Base-by-base conservation (phyloP, 35 echinoderm and acorn worm genomes). In the Anneissia japonica region DNA sequence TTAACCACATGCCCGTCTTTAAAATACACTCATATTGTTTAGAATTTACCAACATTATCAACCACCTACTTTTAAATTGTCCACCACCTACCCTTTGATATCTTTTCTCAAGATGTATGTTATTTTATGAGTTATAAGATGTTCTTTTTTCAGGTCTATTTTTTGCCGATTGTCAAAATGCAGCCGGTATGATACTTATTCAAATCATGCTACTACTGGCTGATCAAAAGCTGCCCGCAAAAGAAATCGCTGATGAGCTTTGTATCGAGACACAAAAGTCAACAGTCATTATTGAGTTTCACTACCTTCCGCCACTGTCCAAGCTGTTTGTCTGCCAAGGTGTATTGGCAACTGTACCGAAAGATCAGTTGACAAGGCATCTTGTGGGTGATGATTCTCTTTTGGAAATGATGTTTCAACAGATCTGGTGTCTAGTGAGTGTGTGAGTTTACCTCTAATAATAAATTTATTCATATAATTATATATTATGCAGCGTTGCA, bases 311-410 rank as follows among this genome's bases (percentile, higher is more conserved):
- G 12, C 35, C 23, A 38, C 35, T 81, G 0, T 88, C 80, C 21
- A 46, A 85, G 34, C 81, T 92, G 14, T 92, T 83, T 40, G 3
- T 92, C 28, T 92, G 85, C 41, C 85, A 92, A 64, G 90, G 90
- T 13, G 80, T 92, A 7, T 35, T 92, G 16, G 90, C 80, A 0
- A 88, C 87, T 79, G 36, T 92, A 30, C 55, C 79, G 30, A 30
- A 35, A 16, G 43, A 56, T 28, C 85, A 92, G 40, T 86, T 92
- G 0, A 16, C 46, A 3, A 34, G 76, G 75, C 37, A 79, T 40
- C 46, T 80, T n/a, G n/a, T n/a, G n/a, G n/a, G n/a, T n/a, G n/a
- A n/a, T n/a, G 90, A 83, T 0, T 46, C 87, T 17, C 78, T 92
- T 39, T 74, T 86, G 6, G 72, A 79, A 46, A 84, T 92, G 28